A percentile compares a stretch with the other conserved stretches of the same genome.
phyloP scores from a whole-genome alignment of 2,797 vertebrate species.

The Myripristis murdjan region DNA sequence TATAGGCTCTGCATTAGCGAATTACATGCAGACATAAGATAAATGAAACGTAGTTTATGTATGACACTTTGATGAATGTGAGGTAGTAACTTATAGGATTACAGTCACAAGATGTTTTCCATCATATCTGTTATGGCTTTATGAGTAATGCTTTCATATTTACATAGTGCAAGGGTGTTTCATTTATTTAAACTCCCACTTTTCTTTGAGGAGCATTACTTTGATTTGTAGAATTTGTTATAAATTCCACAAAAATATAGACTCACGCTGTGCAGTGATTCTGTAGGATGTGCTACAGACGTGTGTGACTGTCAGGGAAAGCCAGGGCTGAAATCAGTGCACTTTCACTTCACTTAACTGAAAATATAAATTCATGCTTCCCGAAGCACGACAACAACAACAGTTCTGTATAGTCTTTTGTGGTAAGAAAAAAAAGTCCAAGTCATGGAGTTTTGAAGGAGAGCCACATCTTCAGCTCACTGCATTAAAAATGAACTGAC shows the following conservation, averaged over 20 bases:
- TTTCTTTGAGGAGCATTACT: background rate
- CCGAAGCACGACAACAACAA: no score
- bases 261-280: no score
- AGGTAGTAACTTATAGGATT: constrained; percentile 14
- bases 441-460: no score
- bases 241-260: background rate
- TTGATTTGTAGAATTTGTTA: background rate
- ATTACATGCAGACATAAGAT: constrained; percentile 30
- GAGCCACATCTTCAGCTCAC: no score
- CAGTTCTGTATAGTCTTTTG: no score
- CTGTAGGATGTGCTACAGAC: no score
- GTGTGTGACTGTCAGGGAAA: no score
- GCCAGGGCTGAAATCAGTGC: no score
- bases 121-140: background rate
- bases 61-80: constrained; percentile 26
- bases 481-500: no score
- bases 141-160: background rate
- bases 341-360: no score
- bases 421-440: no score
- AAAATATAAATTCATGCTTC: no score
- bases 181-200: constrained; percentile 2
- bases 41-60: constrained; percentile 6
- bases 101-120: constrained; percentile 1
- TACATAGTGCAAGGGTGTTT: background rate
- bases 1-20: constrained; percentile 11